Percentiles rank a stretch among this genome's conserved stretches.
Evolutionary conservation across 2,113 vertebrate species (phyloP).

Genomic region (Odontesthes bonariensis): DNA sequence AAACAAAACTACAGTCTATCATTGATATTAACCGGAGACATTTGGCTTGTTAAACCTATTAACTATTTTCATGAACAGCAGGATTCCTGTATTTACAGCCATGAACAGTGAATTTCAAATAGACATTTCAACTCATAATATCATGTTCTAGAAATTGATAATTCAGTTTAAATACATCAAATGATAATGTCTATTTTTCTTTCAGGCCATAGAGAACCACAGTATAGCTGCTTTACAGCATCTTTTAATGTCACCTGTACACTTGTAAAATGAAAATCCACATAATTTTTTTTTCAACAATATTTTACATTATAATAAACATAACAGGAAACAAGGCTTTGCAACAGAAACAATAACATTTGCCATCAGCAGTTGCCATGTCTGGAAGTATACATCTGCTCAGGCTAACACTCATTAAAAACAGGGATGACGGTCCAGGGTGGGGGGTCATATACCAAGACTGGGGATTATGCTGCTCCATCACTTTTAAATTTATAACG

Average conservation of each 20-base stretch:
- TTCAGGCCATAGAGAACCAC: background rate
- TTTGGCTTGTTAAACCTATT: background rate
- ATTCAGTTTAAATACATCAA: conserved; percentile 2
- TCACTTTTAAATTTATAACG: conserved; percentile 98
- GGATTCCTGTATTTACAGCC: background rate
- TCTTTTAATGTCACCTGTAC: background rate
- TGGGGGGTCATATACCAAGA: conserved; percentile 87
- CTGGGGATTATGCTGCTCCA: conserved; percentile 88
- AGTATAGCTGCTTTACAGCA: background rate
- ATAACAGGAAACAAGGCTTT: conserved; percentile 34
- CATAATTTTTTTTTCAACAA: background rate
- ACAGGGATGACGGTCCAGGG: conserved; percentile 86
- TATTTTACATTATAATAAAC: conserved; percentile 32
- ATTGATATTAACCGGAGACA: background rate
- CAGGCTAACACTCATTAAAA: conserved; percentile 93
- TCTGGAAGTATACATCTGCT: conserved; percentile 79
- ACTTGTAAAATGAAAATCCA: background rate
- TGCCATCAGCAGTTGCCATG: conserved; percentile 76
- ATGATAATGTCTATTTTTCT: background rate
- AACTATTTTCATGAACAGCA: too few relatives aligned
- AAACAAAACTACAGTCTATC: background rate
- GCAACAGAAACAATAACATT: conserved; percentile 34
- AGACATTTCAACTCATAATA: background rate
- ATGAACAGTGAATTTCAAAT: background rate
- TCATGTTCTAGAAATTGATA: background rate